Evolutionary conservation across 2,797 vertebrate species (phyloP).

Genomic region (Sylvia borin): DNA sequence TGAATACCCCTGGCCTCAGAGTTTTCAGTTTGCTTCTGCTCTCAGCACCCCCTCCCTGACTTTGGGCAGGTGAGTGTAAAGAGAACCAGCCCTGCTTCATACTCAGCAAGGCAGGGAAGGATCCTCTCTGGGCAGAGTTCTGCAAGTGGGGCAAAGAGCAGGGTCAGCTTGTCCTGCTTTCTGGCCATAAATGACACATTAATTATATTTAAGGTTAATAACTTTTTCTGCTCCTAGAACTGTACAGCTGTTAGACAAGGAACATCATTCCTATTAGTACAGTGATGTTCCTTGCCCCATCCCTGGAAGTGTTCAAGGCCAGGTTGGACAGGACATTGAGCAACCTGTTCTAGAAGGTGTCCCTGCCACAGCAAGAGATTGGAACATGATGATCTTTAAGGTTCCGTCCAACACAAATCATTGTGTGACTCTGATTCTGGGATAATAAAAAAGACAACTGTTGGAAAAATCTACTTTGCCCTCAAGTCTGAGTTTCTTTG

Average conservation of each 20-base stretch:
- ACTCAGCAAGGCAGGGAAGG: background rate
- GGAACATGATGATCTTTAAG: background rate
- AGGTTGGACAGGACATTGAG: background rate
- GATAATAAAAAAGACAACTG: background rate
- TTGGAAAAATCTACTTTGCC: background rate
- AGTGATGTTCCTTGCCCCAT: background rate
- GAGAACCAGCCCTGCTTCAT: background rate
- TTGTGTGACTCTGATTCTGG: background rate
- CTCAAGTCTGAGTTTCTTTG: background rate
- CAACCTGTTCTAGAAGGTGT: background rate
- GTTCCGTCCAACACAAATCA: background rate
- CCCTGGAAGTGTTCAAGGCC: background rate
- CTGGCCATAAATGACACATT: background rate
- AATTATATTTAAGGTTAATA: background rate
- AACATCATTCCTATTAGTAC: background rate
- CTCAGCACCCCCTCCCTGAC: background rate
- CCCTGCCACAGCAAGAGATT: background rate
- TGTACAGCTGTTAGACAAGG: background rate
- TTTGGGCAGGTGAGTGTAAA: rapidly evolving
- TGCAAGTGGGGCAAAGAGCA: background rate
- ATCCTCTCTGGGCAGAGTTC: background rate
- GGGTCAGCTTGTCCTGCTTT: background rate
- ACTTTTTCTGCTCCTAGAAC: background rate
- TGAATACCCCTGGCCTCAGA: background rate
- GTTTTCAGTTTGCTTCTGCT: background rate